A percentile compares a stretch with the other conserved stretches of the same genome.
Conservation (phyloP, 2,113 vertebrate species). For the Rhea americana region DNA sequence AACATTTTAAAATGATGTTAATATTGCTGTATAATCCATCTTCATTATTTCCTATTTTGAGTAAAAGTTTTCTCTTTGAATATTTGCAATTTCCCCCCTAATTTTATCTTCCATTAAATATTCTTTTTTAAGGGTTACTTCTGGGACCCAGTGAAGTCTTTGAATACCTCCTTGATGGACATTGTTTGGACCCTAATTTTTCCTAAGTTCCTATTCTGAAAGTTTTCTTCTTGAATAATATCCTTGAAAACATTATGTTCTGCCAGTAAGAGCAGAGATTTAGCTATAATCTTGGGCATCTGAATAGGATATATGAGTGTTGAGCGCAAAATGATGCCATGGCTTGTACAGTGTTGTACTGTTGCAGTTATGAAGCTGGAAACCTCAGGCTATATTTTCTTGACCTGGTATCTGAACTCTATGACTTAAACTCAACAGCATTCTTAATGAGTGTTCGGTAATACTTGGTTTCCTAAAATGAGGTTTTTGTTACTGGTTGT, state of each 20-base stretch:
- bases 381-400: neutral
- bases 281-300: neutral
- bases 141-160: neutral
- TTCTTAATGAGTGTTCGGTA: neutral
- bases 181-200: neutral
- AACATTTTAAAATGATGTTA: neutral
- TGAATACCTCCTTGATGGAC: neutral
- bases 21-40: neutral
- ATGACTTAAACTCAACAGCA: neutral
- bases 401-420: neutral
- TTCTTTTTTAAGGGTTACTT: neutral
- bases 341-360: neutral
- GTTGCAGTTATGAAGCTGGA: neutral
- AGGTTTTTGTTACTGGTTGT: neutral
- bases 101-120: neutral
- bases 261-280: neutral
- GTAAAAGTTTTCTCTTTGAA: neutral
- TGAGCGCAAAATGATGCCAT: fast-evolving
- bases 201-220: fast-evolving
- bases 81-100: neutral
- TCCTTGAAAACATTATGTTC: neutral
- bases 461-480: fast-evolving
- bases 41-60: neutral
- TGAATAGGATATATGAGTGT: neutral
- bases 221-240: neutral